Evolutionary conservation across 2,888 invertebrate species (phyloP).

Genomic region (Carabus problematicus): DNA sequence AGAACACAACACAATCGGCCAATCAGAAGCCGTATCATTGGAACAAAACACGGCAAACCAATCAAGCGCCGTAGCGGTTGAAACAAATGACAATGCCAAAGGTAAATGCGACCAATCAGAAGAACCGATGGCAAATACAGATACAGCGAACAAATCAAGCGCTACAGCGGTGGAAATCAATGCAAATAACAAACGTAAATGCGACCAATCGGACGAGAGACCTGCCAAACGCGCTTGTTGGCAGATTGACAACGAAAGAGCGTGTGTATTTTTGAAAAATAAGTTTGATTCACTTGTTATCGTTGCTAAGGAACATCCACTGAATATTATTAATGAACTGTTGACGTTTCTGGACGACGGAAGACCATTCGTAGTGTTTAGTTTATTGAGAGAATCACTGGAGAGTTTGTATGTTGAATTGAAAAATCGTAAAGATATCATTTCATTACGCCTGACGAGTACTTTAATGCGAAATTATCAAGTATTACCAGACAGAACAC

Average conservation of each 20-base stretch:
- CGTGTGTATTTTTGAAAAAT: constrained; percentile 66
- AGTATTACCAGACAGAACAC: constrained; percentile 88
- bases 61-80: constrained; percentile 25
- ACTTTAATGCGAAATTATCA: constrained; percentile 93
- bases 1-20: constrained; percentile 51
- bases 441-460: constrained; percentile 80
- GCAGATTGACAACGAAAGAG: constrained; percentile 73
- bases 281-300: constrained; percentile 81
- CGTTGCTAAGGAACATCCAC: constrained; percentile 85
- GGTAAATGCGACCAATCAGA: constrained; percentile 1
- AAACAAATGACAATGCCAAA: constrained; percentile 45
- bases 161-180: constrained; percentile 32
- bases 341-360: constrained; percentile 81
- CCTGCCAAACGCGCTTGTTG: constrained; percentile 68
- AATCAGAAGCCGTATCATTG: constrained; percentile 15
- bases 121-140: constrained; percentile 27
- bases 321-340: constrained; percentile 77
- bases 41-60: constrained; percentile 9
- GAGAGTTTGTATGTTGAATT: constrained; percentile 82
- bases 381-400: constrained; percentile 80
- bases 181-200: constrained; percentile 52
- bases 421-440: constrained; percentile 73
- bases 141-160: constrained; percentile 31
- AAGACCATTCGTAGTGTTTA: constrained; percentile 86
- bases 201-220: constrained; percentile 48